Conservation (phyloP, 2,888 invertebrate genomes). For the Allophyes oxyacanthae region DNA sequence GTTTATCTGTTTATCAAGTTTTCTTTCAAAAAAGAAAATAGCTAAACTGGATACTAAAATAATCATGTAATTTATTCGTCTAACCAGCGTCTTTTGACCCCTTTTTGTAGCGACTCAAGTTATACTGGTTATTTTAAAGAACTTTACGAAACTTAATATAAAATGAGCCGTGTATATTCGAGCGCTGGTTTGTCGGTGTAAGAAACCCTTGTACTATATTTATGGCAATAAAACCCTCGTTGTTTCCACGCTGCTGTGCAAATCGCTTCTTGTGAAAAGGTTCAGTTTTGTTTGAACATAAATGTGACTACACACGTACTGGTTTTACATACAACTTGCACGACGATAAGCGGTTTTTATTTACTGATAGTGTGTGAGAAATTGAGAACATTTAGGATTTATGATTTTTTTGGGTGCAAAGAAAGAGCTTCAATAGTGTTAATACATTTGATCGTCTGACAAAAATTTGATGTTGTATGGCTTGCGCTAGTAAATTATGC, state of each 20-base stretch:
- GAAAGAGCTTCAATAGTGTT: too few relatives aligned
- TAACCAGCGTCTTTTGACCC: neutral
- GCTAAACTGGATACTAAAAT: too few relatives aligned
- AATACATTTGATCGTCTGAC: too few relatives aligned
- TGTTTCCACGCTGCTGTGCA: conserved; percentile 25
- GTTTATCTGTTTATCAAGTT: too few relatives aligned
- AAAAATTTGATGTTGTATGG: too few relatives aligned
- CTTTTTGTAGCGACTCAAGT: conserved; percentile 3
- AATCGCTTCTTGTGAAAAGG: conserved; percentile 22
- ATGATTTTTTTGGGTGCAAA: too few relatives aligned
- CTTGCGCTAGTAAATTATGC: too few relatives aligned
- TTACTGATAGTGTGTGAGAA: too few relatives aligned
- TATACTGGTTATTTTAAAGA: neutral
- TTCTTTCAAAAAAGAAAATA: too few relatives aligned
- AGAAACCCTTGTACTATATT: conserved; percentile 15
- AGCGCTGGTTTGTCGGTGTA: conserved; percentile 3
- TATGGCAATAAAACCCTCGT: conserved; percentile 38
- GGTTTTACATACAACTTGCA: neutral
- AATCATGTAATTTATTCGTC: neutral
- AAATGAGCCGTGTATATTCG: conserved; percentile 17
- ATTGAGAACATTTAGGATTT: too few relatives aligned
- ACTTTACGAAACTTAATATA: neutral
- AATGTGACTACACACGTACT: conserved; percentile 1
- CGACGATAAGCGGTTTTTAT: too few relatives aligned
- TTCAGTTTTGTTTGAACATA: neutral